Evolutionary conservation across 2,888 invertebrate species (phyloP), one percentile per base, ranked within the genome.

Genomic region (Dichetophora obliterata): DNA sequence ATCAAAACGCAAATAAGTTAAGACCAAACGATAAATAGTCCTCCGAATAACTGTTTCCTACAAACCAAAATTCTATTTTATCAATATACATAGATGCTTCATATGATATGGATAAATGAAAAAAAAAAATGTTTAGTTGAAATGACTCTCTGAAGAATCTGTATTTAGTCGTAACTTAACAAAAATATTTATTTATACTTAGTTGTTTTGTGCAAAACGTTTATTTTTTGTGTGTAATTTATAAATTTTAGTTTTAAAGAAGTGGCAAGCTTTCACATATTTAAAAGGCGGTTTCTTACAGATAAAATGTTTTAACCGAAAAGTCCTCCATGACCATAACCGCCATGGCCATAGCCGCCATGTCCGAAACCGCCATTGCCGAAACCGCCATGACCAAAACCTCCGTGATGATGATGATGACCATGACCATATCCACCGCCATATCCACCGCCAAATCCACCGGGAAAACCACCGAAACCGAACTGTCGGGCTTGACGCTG

Each of bases 401-500:
- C n/a, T n/a, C n/a, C n/a, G n/a, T n/a, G n/a, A n/a, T n/a, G n/a
- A n/a, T n/a, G n/a, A n/a, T n/a, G 37, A 24, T 66, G 22, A 2
- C 75, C 69, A 3, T n/a, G n/a, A n/a, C 66, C n/a, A 43, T 48
- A 48, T 5, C 63, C 68, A 24, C 74, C 65, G 5, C 66, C n/a
- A 43, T 48, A 48, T 2, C 63, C 68, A 24, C 74, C 65, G 14
- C 75, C 71, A 22, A 19, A 48, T 16, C 77, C 75, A 43, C 50
- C 80, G 31, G 31, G 31, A 31, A 4, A 31, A 24, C 74, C 65
- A 8, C 75, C 71, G 19, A 19, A 48, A 16, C 77, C 75, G 34
- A 77, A 80, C 50, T 82, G 82, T 43, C 84, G 82, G n/a, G 80
- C 81, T 50, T 79, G 73, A 73, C 84, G 81, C 37, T 76, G 80